Evolutionary conservation across 2,888 invertebrate species (phyloP), one percentile per base, ranked within the genome.

Genomic region (Galerucella calmariensis): DNA sequence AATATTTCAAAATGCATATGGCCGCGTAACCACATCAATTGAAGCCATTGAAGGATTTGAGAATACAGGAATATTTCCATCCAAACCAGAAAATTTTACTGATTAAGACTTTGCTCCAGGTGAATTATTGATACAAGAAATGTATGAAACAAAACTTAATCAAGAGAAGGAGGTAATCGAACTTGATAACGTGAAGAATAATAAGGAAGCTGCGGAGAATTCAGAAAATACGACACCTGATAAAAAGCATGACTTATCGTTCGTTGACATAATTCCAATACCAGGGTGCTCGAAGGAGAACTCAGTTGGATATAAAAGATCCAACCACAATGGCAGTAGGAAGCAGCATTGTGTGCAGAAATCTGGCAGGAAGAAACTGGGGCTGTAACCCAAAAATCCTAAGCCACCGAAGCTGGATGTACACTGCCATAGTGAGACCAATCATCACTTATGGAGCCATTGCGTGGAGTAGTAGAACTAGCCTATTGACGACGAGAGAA

Each of bases 101-200:
- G 58, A 68, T 68, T 3, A 68, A 53, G 68, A 68, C 56, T 68
- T 68, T 68, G 68, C 67, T 67, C 58, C 68, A 68, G 68, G 68
- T 68, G 56, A 68, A 68, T 67, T 20, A 67, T 67, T 67, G 24
- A 67, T 67, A 67, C 20, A 67, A 53, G 67, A 67, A 67, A 67
- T 16, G 6, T 44, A 68, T 56, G 41, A 10, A 56, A 56, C 44
- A 11, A 67, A 20, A 35, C 53, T 2, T 24, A n/a, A 56, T 35
- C 20, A 67, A 53, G n/a, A 56, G 27, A 20, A 67, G 51, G n/a
- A 67, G n/a, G 41, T 10, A 56, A 67, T 8, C 53, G 53, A 16
- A 58, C 24, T 67, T 53, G 67, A 58, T 67, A 67, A 48, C 3
- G 14, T 20, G 12, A 67, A 67, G 48, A 67, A 67, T 59, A 59